Evolutionary conservation across 2,888 invertebrate species (phyloP).

Genomic region (Pomacea canaliculata): DNA sequence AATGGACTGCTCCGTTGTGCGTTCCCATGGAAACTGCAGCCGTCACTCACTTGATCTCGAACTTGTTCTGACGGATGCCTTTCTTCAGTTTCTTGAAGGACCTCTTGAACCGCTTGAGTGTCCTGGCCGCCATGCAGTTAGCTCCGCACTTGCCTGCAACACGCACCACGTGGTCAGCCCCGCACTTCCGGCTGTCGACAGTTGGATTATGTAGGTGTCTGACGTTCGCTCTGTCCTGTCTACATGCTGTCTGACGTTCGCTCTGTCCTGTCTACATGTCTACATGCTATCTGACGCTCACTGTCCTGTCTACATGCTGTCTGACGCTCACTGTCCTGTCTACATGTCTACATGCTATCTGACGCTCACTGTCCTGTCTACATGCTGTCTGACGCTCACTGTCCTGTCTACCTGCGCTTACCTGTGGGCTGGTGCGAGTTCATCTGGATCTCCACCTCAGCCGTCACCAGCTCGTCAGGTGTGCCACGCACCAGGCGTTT

Average conservation of each 20-base stretch:
- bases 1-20: no score
- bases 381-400: no score
- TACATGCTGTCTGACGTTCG: no score
- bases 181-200: no score
- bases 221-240: no score
- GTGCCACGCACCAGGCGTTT: conserved; percentile 36
- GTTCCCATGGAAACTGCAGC: neutral
- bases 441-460: conserved; percentile 59
- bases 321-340: no score
- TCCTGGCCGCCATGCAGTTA: conserved; percentile 55
- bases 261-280: no score
- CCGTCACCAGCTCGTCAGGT: conserved; percentile 46
- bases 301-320: no score
- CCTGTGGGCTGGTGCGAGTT: conserved; percentile 35
- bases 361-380: no score
- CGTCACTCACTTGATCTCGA: conserved; percentile 51
- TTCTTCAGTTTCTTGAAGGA: conserved; percentile 56
- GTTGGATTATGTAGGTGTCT: no score
- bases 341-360: no score
- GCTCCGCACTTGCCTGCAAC: conserved; percentile 60
- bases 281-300: no score
- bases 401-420: neutral
- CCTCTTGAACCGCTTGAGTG: conserved; percentile 57
- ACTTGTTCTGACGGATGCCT: conserved; percentile 49
- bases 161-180: neutral